Conservation (phyloP, 1,140 invertebrate species). For the Portunus trituberculatus region DNA sequence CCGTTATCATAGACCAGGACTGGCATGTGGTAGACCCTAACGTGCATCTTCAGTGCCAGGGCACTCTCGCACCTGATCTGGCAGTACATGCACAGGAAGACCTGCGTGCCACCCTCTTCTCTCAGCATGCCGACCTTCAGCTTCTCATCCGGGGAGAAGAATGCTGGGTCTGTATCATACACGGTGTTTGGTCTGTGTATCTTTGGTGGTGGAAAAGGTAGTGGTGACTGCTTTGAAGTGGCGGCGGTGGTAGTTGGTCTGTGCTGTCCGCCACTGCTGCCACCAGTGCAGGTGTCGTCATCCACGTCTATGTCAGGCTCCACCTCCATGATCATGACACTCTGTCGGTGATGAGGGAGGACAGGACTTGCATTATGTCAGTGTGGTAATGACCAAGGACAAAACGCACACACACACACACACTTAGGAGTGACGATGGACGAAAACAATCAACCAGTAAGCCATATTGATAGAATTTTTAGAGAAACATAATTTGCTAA, state of each 20-base stretch:
- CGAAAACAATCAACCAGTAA: too few relatives aligned
- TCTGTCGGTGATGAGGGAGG: slow-evolving; percentile 44
- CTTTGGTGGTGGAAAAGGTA: slow-evolving; percentile 30
- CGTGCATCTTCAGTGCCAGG: slow-evolving; percentile 75
- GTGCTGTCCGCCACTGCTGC: background rate
- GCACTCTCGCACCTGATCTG: slow-evolving; percentile 67
- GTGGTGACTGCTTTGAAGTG: slow-evolving; percentile 12
- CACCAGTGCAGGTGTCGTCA: slow-evolving; percentile 39
- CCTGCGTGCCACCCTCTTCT: slow-evolving; percentile 63
- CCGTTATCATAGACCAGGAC: slow-evolving; percentile 76
- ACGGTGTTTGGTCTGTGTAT: slow-evolving; percentile 64
- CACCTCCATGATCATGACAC: slow-evolving; percentile 76
- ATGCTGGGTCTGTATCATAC: slow-evolving; percentile 73
- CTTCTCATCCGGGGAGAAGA: slow-evolving; percentile 73
- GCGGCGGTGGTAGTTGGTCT: slow-evolving; percentile 29
- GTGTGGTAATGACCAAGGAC: too few relatives aligned
- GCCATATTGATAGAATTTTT: too few relatives aligned
- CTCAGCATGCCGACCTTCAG: slow-evolving; percentile 74
- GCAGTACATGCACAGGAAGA: slow-evolving; percentile 75
- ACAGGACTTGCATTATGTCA: too few relatives aligned
- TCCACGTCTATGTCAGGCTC: slow-evolving; percentile 77
- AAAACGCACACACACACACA: too few relatives aligned
- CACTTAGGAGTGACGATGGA: too few relatives aligned
- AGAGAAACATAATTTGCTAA: too few relatives aligned
- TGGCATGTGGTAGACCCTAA: slow-evolving; percentile 75